phyloP scores from a whole-genome alignment of 2,888 invertebrate genomes.

The Eristalis pertinax region DNA sequence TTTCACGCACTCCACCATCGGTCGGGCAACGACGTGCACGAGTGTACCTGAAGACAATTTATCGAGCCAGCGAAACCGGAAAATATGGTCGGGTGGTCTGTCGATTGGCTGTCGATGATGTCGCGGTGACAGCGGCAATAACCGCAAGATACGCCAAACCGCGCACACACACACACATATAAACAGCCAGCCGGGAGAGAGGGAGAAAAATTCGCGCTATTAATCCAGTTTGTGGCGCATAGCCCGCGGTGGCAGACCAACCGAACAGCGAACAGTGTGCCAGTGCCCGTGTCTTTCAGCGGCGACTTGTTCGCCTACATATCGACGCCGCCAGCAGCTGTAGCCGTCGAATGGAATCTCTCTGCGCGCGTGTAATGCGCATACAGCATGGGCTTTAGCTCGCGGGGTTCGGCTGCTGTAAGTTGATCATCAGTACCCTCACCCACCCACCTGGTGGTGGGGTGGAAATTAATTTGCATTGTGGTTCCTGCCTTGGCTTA shows the following conservation, averaged over 20 bases:
- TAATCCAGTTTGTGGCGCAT: slow-evolving; percentile 64
- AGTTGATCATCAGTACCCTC: slow-evolving; percentile 36
- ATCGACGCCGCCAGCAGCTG: slow-evolving; percentile 42
- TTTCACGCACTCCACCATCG: neutral
- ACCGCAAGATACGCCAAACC: slow-evolving; percentile 32
- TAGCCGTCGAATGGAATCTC: slow-evolving; percentile 35
- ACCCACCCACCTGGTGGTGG: slow-evolving; percentile 22
- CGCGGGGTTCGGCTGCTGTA: slow-evolving; percentile 1
- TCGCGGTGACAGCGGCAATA: slow-evolving; percentile 57
- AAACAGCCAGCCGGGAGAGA: neutral
- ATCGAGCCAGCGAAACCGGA: slow-evolving; percentile 51
- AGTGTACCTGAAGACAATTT: slow-evolving; percentile 40
- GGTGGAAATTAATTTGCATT: slow-evolving; percentile 48
- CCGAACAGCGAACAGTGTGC: neutral
- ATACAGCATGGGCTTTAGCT: slow-evolving; percentile 28
- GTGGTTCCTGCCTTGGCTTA: slow-evolving; percentile 41
- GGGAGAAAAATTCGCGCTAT: slow-evolving; percentile 12
- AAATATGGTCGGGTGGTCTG: slow-evolving; percentile 61
- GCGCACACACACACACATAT: neutral
- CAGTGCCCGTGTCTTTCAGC: neutral
- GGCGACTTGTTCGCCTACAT: slow-evolving; percentile 67
- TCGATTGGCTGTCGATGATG: slow-evolving; percentile 42
- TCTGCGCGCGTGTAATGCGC: slow-evolving; percentile 21
- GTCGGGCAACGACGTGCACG: neutral
- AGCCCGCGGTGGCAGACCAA: slow-evolving; percentile 29